phyloP scores from a whole-genome alignment of 2,888 invertebrate species.

The Pristionchus fissidentatus region DNA sequence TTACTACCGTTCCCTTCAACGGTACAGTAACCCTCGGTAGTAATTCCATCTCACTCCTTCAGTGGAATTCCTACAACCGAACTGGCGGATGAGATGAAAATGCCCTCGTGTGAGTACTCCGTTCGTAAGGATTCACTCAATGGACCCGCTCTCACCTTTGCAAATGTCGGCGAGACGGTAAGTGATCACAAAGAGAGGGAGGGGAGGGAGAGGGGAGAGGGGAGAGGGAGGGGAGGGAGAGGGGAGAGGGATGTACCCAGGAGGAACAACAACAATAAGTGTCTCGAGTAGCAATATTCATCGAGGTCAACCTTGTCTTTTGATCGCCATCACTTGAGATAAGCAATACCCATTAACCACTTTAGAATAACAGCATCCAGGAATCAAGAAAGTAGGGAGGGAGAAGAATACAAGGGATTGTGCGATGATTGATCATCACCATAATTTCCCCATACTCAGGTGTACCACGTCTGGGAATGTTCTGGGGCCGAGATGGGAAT shows the following conservation, averaged over 20 bases:
- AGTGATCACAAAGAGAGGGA: conserved; percentile 21
- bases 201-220: neutral
- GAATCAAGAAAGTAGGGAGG: neutral
- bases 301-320: neutral
- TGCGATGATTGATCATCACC: neutral
- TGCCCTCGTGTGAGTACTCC: conserved; percentile 74
- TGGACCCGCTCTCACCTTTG: conserved; percentile 71
- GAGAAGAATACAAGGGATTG: neutral
- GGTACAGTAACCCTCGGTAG: neutral
- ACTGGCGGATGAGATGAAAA: conserved; percentile 69
- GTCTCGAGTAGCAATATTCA: neutral
- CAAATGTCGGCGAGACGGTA: conserved; percentile 74
- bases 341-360: conserved; percentile 46
- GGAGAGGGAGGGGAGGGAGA: conserved; percentile 42
- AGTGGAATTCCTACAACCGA: conserved; percentile 73
- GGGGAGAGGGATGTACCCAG: neutral
- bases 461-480: conserved; percentile 64
- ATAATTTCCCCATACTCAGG: neutral
- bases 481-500: conserved; percentile 73
- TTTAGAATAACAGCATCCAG: conserved; percentile 45
- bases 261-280: neutral
- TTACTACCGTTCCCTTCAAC: neutral
- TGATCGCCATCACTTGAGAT: neutral
- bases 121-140: conserved; percentile 67
- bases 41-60: conserved; percentile 46